Evolutionary conservation across 2,888 invertebrate species (phyloP), one percentile per base, ranked within the genome.

Genomic region (Tetramorium bicarinatum): DNA sequence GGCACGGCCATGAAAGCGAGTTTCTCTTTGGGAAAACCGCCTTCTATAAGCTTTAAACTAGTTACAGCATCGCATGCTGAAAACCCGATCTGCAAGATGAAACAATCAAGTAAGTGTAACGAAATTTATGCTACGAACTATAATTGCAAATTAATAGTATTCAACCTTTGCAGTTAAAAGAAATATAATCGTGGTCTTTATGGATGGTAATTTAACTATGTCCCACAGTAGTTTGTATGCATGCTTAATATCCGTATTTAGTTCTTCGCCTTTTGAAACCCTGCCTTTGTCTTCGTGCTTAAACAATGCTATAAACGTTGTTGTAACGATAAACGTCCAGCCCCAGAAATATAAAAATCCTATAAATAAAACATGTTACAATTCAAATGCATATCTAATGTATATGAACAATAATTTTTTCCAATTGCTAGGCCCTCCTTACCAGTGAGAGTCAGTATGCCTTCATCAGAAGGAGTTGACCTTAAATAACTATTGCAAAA

Each of bases 331-430:
- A 94, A 99, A 99, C 2, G 98, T 96, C 95, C 98, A 96, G 7
- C 99, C 99, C 99, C 99, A 99, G 94, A 99, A 99, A 94, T 97
- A 97, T 21, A 99, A 96, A 95, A 99, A 99, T 89, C 98, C 98
- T 96, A 95, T 75, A 74, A 52, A 87, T 38, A 29, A 21, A 49
- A 67, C 69, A 25, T 13, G 7, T 54, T 54, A 64, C 6, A 25
- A 25, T n/a, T 2, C n/a, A 41, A 11, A 11, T 25, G 52, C 0
- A 52, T 41, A 9, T 59, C 13, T 34, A 8, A 11, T 9, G 3
- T n/a, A 18, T 59, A 49, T 9, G 1, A 61, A 54, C 6, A 41
- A 59, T 44, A 18, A 76, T 83, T 15, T 25, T 52, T n/a, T 34
- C 0, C 1, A 8, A 64, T 59, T 41, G 25, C 13, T 29, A 66